A percentile compares a stretch with the other conserved stretches of the same genome.
Evolutionary conservation across 2,113 vertebrate genomes (phyloP).

Genomic region (Oxygymnocypris stewartii): DNA sequence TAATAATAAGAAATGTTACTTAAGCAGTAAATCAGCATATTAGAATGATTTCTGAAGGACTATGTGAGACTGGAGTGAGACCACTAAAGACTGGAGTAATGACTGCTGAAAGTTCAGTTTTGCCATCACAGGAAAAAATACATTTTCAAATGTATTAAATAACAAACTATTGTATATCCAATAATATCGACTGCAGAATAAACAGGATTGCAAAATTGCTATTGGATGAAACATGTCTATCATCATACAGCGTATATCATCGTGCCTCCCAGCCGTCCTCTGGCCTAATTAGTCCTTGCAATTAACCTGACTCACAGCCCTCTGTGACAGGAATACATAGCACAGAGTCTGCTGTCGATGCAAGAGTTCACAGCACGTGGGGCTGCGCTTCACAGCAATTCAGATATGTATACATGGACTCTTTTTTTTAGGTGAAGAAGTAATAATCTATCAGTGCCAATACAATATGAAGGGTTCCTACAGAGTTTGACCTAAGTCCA

Average conservation of each 20-base stretch:
- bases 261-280: constrained; percentile 26
- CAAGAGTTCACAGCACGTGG: background rate
- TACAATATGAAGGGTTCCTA: background rate
- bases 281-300: constrained; percentile 68
- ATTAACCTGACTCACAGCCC: constrained; percentile 63
- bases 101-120: background rate
- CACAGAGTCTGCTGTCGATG: background rate
- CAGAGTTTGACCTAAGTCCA: background rate
- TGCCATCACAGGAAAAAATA: background rate
- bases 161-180: background rate
- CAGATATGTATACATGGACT: background rate
- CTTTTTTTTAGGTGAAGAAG: background rate
- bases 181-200: background rate
- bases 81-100: background rate
- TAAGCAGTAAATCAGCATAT: too few relatives aligned
- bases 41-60: background rate
- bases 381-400: background rate
- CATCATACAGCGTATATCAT: constrained; percentile 4
- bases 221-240: background rate
- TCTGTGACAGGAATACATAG: constrained; percentile 43
- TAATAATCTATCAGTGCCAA: background rate
- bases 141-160: background rate
- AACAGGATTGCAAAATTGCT: background rate
- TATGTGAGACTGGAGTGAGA: background rate
- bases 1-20: too few relatives aligned